Base-by-base conservation (phyloP, 2,797 vertebrate species). In the Bradypus variegatus region DNA sequence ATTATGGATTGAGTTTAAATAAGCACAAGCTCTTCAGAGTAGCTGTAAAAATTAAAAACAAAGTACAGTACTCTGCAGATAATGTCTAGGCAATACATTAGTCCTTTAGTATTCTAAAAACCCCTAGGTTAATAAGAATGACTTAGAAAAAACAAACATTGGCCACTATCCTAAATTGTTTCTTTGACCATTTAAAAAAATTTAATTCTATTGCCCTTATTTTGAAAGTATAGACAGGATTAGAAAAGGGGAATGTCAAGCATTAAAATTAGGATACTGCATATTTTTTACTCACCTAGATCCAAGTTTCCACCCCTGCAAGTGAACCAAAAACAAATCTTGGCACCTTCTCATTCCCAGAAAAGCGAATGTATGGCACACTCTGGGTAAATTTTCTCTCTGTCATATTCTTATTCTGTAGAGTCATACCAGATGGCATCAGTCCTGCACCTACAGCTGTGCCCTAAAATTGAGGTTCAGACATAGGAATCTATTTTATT, bases 201-300 rank as follows among this genome's bases (percentile, higher is more conserved):
- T 41, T 48, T 21, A 77, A 85, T 29, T 90, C 76, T 76, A 73
- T 60, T 55, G 55, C 27, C 88, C 45, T 91, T 91, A 80, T 77
- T 94, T 81, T 89, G 91, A 92, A 95, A 91, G 27, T 55, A 73
- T 16, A 94, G 83, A 65, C 76, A 81, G 62, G 92, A 90, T 21
- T 92, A 76, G 91, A 92, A 93, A 91, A 64, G 73, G 12, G 55
- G 91, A 95, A 91, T 92, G 86, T 92, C 93, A 95, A 81, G 36
- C 88, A 92, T 15, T 91, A 81, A 90, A 94, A 93, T 75, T 70
- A 85, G 86, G 21, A 38, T 41, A 79, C 41, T 82, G 69, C 5
- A 12, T 83, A 60, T n/a, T 86, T 77, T 91, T 55, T 50, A 80
- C 3, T 4, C 67, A 79, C 90, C 88, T 82, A 79, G 33, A 38